Percentiles rank a stretch among this genome's conserved stretches.
phyloP scores from a whole-genome alignment of 1,140 invertebrate genomes.

The Atta colombica region DNA sequence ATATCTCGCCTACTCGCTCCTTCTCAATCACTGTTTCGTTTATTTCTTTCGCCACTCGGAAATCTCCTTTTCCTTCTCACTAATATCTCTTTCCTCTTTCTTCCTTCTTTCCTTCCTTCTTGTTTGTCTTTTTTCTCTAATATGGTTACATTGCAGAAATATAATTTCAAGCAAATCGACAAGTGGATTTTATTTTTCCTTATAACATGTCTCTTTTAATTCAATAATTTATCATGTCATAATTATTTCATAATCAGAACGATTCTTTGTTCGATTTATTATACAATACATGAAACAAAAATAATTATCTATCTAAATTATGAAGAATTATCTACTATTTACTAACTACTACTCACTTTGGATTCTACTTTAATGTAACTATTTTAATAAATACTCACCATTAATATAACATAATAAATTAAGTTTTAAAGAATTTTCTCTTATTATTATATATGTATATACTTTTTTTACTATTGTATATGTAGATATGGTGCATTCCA shows the following conservation, averaged over 20 bases:
- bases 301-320: slow-evolving; percentile 1
- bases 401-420: background rate
- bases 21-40: slow-evolving; percentile 67
- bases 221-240: background rate
- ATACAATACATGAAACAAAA: background rate
- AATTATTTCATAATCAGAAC: background rate
- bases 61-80: slow-evolving; percentile 63
- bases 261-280: background rate
- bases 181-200: slow-evolving; percentile 81
- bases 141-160: slow-evolving; percentile 34
- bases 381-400: background rate
- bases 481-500: background rate
- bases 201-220: background rate
- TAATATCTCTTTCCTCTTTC: slow-evolving; percentile 35
- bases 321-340: background rate
- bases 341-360: background rate
- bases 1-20: slow-evolving; percentile 20
- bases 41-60: slow-evolving; percentile 69
- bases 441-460: background rate
- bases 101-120: slow-evolving; percentile 35
- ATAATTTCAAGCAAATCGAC: slow-evolving; percentile 42
- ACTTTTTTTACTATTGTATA: background rate
- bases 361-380: background rate
- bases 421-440: background rate
- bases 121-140: slow-evolving; percentile 17